Evolutionary conservation across 2,888 invertebrate species (phyloP).

Genomic region (Gryllus longicercus): DNA sequence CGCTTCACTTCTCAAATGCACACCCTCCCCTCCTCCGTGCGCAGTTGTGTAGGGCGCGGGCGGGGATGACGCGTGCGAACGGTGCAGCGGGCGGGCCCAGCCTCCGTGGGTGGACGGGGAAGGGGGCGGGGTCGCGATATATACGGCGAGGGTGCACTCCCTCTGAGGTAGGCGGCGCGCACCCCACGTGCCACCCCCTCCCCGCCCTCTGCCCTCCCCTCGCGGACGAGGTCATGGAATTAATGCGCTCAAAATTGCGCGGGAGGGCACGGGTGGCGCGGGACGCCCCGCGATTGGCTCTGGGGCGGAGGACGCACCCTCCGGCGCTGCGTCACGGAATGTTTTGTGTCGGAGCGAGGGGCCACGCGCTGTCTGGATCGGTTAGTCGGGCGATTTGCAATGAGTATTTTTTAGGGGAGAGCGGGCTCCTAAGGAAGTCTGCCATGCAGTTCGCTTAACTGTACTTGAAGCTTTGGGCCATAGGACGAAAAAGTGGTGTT

Average conservation of each 20-base stretch:
- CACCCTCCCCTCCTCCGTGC: too few species aligned
- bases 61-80: too few species aligned
- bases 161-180: background rate
- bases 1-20: too few species aligned
- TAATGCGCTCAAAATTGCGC: slow-evolving; percentile 10
- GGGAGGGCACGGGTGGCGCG: background rate
- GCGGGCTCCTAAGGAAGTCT: background rate
- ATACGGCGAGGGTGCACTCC: background rate
- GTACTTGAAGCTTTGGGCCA: too few species aligned
- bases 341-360: background rate
- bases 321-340: background rate
- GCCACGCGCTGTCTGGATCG: background rate
- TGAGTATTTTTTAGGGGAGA: background rate
- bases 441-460: too few species aligned
- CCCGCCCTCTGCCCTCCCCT: background rate
- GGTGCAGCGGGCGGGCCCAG: too few species aligned
- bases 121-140: background rate
- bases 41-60: too few species aligned
- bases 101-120: too few species aligned
- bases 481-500: too few species aligned
- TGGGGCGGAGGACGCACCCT: background rate
- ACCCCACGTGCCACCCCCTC: too few species aligned
- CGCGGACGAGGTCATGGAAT: background rate
- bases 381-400: background rate
- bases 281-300: background rate